Percentiles rank a stretch among this genome's conserved stretches.
phyloP scores from a whole-genome alignment of 2,888 invertebrate species.

The Phania funesta region DNA sequence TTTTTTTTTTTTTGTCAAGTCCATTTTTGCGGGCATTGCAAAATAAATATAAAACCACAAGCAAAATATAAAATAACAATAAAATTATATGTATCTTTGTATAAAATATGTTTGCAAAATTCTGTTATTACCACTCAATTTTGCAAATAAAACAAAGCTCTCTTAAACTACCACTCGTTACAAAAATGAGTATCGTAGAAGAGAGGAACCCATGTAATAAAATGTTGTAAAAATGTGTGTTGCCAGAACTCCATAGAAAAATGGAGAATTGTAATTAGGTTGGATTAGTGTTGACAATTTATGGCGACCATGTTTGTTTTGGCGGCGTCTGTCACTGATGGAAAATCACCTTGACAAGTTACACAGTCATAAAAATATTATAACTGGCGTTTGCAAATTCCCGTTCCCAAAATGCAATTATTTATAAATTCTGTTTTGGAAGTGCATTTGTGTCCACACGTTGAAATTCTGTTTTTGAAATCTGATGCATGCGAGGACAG shows the following conservation, averaged over 20 bases:
- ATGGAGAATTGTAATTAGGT: too few relatives aligned
- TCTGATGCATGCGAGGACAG: too few relatives aligned
- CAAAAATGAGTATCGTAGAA: not conserved
- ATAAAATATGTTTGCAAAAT: conserved; percentile 12
- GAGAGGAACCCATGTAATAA: conserved; percentile 27
- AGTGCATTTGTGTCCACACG: too few relatives aligned
- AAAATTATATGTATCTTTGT: conserved; percentile 33
- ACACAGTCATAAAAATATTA: too few relatives aligned
- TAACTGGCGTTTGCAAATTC: too few relatives aligned
- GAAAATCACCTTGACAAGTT: too few relatives aligned
- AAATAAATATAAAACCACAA: conserved; percentile 7
- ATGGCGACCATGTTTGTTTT: too few relatives aligned
- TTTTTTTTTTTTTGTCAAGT: not conserved
- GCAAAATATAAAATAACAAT: not conserved
- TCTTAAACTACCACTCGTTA: not conserved
- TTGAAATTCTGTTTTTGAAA: too few relatives aligned
- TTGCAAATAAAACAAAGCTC: not conserved
- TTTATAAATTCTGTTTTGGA: too few relatives aligned
- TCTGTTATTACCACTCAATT: not conserved
- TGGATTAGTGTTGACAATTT: too few relatives aligned
- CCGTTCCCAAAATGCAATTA: too few relatives aligned
- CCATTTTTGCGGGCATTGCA: conserved; percentile 13
- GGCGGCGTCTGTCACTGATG: too few relatives aligned
- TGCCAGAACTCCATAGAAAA: not conserved
- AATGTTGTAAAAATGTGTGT: not conserved